Percentiles rank a stretch among this genome's conserved stretches.
Conservation (phyloP, 2,113 vertebrate species). For the Sterna hirundo region DNA sequence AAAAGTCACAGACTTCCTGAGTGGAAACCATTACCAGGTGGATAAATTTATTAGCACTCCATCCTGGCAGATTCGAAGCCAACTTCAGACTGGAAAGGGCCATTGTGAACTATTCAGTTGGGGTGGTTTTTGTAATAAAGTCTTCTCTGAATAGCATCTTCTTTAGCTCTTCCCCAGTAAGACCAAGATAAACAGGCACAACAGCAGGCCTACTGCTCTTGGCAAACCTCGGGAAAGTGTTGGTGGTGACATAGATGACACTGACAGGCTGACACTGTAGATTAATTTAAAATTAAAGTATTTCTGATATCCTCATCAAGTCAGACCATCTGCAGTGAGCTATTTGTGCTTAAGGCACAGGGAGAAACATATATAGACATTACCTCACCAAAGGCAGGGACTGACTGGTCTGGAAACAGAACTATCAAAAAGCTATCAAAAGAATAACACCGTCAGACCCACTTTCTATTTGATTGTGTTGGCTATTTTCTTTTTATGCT, state of each 20-base stretch:
- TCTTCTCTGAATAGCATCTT: not conserved
- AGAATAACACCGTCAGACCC: not conserved
- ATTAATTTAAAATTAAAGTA: slow-evolving; percentile 37
- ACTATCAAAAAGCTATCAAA: not conserved
- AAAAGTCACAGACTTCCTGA: not conserved
- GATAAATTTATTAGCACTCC: not conserved
- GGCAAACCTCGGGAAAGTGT: not conserved
- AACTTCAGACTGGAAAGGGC: not conserved
- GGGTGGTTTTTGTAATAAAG: not conserved
- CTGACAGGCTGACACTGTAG: slow-evolving; percentile 47
- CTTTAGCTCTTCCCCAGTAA: not conserved
- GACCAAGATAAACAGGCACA: not conserved
- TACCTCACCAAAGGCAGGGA: not conserved
- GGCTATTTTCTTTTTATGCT: not conserved
- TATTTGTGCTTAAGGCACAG: not conserved
- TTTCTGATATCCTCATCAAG: not conserved
- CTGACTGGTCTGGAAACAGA: not conserved
- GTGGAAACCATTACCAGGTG: not conserved
- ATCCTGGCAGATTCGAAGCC: not conserved
- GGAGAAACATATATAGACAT: not conserved
- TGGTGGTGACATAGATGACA: not conserved
- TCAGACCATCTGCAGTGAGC: not conserved
- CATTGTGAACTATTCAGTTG: not conserved
- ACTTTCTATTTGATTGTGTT: not conserved
- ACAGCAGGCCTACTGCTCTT: not conserved